Evolutionary conservation across 2,888 invertebrate genomes (phyloP), one percentile per base, ranked within the genome.

Genomic region (Pantelozetes paolii): DNA sequence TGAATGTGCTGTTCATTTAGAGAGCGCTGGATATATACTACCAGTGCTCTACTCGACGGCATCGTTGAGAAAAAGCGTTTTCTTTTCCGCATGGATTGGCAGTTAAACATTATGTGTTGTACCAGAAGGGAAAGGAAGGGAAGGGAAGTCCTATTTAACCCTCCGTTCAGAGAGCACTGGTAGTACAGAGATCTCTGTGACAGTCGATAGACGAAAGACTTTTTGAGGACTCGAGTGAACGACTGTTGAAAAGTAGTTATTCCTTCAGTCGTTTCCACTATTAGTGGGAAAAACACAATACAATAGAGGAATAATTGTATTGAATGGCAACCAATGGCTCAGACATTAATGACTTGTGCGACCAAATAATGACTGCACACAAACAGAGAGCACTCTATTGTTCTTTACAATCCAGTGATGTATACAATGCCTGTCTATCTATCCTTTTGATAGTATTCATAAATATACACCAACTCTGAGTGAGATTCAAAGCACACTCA

Each of bases 261-360:
- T 20, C 30, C 9, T 57, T n/a, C n/a, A n/a, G n/a, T n/a, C n/a
- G n/a, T n/a, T n/a, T n/a, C n/a, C n/a, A n/a, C n/a, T n/a, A n/a
- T 57, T 57, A 57, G 57, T 57, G 57, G 57, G 54, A 54, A 57
- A 57, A 57, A 15, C 13, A 28, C 23, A 57, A 57, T 57, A 57
- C 57, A 57, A 57, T 57, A 23, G 50, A 20, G n/a, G 15, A 54
- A 23, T 23, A 54, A 57, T 57, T 28, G 57, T 57, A 57, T 54
- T 57, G 57, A 57, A 57, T 9, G 57, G 28, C 57, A 57, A 13
- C 5, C 30, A 57, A 57, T 15, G 28, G 57, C 57, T 32, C 59
- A 59, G 36, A 42, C 69, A 69, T 69, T 69, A 69, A 69, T 69
- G 69, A 69, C 69, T 42, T 69, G 36, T 64, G 62, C 26, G 40